Percentiles rank a stretch among this genome's conserved stretches.
phyloP scores from a whole-genome alignment of 1,140 invertebrate genomes.

The Hylaeus volcanicus region DNA sequence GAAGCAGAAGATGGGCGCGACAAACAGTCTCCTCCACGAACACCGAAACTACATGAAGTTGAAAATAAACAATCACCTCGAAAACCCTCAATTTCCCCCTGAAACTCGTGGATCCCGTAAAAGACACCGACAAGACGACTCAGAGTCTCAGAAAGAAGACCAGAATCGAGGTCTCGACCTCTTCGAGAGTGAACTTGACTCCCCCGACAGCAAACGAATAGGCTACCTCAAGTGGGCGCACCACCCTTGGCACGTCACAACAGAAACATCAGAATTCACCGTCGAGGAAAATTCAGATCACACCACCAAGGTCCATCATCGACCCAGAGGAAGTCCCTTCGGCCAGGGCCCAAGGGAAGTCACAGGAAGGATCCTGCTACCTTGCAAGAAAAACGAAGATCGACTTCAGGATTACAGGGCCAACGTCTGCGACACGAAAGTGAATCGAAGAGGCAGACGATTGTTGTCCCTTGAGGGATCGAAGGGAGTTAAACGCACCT shows the following conservation, averaged over 20 bases:
- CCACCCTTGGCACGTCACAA: slow-evolving; percentile 30
- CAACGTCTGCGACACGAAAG: background rate
- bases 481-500: background rate
- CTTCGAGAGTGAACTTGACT: too few species aligned
- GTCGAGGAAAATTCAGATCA: too few species aligned
- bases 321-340: background rate
- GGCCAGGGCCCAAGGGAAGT: background rate
- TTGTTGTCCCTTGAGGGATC: background rate
- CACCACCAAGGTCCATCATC: background rate
- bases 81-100: too few species aligned
- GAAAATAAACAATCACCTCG: background rate
- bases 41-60: slow-evolving; percentile 3
- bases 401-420: too few species aligned
- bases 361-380: slow-evolving; percentile 2
- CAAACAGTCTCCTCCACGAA: background rate
- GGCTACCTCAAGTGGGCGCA: background rate
- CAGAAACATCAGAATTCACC: background rate
- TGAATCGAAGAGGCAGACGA: background rate
- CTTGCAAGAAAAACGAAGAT: background rate
- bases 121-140: background rate
- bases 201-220: too few species aligned
- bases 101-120: background rate
- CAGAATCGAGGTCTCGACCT: too few species aligned
- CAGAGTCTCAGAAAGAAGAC: too few species aligned
- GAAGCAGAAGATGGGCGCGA: background rate